Evolutionary conservation across 1,140 invertebrate species (phyloP).

Genomic region (Hypsibius dujardini): DNA sequence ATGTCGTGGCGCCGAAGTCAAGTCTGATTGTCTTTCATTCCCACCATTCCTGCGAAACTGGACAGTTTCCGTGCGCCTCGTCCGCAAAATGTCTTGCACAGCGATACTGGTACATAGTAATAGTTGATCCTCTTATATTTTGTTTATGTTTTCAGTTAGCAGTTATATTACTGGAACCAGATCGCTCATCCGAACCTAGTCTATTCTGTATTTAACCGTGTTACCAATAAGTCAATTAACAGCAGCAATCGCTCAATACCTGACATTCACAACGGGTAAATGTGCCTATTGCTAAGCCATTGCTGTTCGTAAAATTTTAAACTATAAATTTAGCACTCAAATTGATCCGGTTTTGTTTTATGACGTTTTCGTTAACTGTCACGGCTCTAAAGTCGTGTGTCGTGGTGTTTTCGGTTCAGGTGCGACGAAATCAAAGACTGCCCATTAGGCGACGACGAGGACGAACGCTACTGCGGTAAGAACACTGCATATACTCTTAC

Average conservation of each 20-base stretch:
- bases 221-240: background rate
- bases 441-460: slow-evolving; percentile 11
- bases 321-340: background rate
- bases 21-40: background rate
- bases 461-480: slow-evolving; percentile 6
- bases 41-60: background rate
- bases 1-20: background rate
- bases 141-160: background rate
- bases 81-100: slow-evolving; percentile 15
- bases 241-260: too few species aligned
- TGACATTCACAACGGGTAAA: too few species aligned
- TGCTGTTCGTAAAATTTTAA: background rate
- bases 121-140: background rate
- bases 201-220: background rate
- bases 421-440: slow-evolving; percentile 17
- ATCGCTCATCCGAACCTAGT: background rate
- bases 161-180: background rate
- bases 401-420: background rate
- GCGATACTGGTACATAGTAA: slow-evolving; percentile 12
- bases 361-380: background rate
- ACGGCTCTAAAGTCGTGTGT: background rate
- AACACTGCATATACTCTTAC: background rate
- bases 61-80: background rate
- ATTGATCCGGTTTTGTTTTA: background rate
- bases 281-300: background rate